phyloP scores from a whole-genome alignment of 30 jellyfish, hydroid and myxozoan genomes.

The Hydractinia echinata region DNA sequence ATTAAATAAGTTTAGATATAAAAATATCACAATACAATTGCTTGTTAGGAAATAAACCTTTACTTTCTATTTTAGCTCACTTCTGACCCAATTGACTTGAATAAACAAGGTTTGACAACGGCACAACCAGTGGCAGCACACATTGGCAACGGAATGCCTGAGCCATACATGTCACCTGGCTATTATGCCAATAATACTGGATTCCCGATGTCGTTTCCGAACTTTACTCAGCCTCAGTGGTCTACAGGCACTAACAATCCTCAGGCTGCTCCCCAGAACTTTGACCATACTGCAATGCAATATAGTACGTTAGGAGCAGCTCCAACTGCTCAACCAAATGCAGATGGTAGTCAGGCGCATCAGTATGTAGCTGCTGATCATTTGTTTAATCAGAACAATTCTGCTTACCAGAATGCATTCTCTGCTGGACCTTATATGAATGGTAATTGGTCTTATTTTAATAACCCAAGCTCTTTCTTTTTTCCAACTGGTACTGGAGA shows the following conservation, averaged over 20 bases:
- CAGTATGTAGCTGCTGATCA: constrained; percentile 69
- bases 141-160: constrained; percentile 52
- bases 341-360: constrained; percentile 75
- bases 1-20: too few relatives aligned
- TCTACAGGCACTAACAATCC: constrained; percentile 75
- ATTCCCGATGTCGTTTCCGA: constrained; percentile 71
- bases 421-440: constrained; percentile 80
- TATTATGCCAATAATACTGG: constrained; percentile 44
- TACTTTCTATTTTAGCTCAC: too few relatives aligned
- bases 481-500: constrained; percentile 97
- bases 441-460: constrained; percentile 93
- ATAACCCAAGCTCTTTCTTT: constrained; percentile 83
- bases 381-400: constrained; percentile 71
- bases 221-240: constrained; percentile 84
- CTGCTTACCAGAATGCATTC: constrained; percentile 71
- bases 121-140: constrained; percentile 33
- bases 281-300: constrained; percentile 67
- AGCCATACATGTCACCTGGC: constrained; percentile 44
- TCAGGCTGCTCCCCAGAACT: constrained; percentile 71
- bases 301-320: constrained; percentile 72
- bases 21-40: too few relatives aligned
- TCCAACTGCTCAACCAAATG: constrained; percentile 44
- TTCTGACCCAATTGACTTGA: neutral
- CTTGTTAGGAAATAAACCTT: too few relatives aligned
- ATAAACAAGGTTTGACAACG: neutral